Evolutionary conservation across 1,140 invertebrate genomes (phyloP).

Genomic region (Drosophila prosaltans): DNA sequence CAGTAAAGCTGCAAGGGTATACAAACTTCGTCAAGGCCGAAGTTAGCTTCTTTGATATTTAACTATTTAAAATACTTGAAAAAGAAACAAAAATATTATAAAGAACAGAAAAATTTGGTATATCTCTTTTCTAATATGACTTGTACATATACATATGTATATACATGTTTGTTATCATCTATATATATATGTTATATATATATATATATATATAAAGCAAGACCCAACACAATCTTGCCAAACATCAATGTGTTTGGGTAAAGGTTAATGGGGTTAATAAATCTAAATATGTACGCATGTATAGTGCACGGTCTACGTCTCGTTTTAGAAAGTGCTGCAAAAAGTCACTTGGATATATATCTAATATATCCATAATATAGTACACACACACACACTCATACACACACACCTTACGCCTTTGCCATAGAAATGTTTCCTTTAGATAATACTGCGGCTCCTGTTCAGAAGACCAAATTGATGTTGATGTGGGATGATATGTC

Average conservation of each 20-base stretch:
- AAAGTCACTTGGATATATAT: not conserved
- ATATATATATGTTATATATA: not conserved
- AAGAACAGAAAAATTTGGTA: too few relatives aligned
- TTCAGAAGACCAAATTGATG: constrained; percentile 45
- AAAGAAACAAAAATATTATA: too few relatives aligned
- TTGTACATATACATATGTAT: too few relatives aligned
- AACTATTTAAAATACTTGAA: too few relatives aligned
- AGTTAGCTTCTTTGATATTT: too few relatives aligned
- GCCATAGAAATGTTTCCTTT: constrained; percentile 60
- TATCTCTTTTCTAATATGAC: too few relatives aligned
- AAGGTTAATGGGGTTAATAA: constrained; percentile 65
- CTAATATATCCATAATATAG: not conserved
- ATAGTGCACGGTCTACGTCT: constrained; percentile 11
- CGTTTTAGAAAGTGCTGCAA: constrained; percentile 13
- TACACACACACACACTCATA: not conserved
- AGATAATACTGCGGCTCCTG: constrained; percentile 52
- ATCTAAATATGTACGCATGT: constrained; percentile 24
- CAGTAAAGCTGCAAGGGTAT: too few relatives aligned
- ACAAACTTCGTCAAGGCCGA: too few relatives aligned
- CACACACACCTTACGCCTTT: constrained; percentile 56
- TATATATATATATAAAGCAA: constrained; percentile 32
- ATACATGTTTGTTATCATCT: not conserved
- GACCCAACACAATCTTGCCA: constrained; percentile 47
- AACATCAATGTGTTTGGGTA: constrained; percentile 50
- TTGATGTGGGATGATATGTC: constrained; percentile 13